Base-by-base conservation (phyloP, 1,140 invertebrate genomes). In the Temnothorax nylanderi region DNA sequence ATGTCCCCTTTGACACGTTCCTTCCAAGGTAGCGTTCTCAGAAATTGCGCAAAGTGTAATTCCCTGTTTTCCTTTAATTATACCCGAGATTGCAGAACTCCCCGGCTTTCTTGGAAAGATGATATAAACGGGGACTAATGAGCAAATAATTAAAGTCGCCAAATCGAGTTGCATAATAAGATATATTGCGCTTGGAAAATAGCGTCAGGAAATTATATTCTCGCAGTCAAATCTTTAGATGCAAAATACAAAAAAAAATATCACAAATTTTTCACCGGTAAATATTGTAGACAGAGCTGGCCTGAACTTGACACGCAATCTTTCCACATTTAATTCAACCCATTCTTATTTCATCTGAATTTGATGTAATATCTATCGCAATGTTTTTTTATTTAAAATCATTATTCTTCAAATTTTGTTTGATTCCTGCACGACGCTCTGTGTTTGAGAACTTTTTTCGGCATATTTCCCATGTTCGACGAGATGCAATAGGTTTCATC, bases 121-220 rank as follows among this genome's bases (percentile, higher is more conserved):
- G 49, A 51, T 69, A 8, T 80, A 72, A 32, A 60, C 7, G 54
- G 26, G 74, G 4, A 58, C 26, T 58, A 58, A 72, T n/a, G 21
- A 74, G 7, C 13, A 56, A 16, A 72, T 2, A 2, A 41, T 49
- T 58, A 26, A 44, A 60, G 32, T 74, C 11, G 51, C 60, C 34
- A 58, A 74, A 82, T 72, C 18, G 18, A 82, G 18, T 82, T 60
- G 51, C 2, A 16, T 8, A 26, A 60, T 8, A 26, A 74, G 18
- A 82, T 58, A 72, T 13, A 8, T 60, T 21, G 54, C 26, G 18
- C 11, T 51, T 16, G 32, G 32, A 26, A 37, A 13, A 47, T 3
- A 8, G 6, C 13, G 32, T 60, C 3, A 11, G 7, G 1, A 77
- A 13, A 64, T 5, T 65, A 13, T 47, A 34, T n/a, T 78, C 5